phyloP scores from a whole-genome alignment of 2,888 invertebrate genomes.

The Coelopa pilipes region DNA sequence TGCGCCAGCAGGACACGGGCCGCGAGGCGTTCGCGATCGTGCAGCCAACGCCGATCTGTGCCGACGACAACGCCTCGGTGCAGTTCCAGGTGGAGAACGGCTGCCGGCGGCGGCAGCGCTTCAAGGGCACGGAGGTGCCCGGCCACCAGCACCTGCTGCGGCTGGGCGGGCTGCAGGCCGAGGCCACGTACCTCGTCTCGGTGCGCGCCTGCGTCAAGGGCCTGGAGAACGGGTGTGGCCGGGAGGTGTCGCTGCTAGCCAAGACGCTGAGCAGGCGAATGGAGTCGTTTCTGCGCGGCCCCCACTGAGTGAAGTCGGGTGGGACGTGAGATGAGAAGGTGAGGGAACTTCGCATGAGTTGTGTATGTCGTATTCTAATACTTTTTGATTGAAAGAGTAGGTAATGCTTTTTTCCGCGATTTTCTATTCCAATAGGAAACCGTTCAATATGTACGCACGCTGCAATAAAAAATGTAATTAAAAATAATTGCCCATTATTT shows the following conservation, averaged over 20 bases:
- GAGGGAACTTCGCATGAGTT: no score
- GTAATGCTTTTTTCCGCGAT: no score
- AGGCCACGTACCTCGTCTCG: constrained; percentile 53
- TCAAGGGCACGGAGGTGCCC: constrained; percentile 46
- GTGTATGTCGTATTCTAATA: no score
- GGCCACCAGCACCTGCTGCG: constrained; percentile 49
- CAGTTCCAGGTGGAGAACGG: constrained; percentile 49
- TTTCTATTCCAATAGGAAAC: no score
- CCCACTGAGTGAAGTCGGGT: no score
- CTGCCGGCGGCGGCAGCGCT: constrained; percentile 49
- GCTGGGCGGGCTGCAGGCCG: constrained; percentile 46
- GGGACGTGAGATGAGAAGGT: no score
- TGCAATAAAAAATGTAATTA: no score
- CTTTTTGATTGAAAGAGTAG: no score
- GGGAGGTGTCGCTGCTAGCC: constrained; percentile 46
- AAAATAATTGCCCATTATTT: no score
- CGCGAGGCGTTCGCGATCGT: constrained; percentile 44
- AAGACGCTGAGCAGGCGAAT: constrained; percentile 50
- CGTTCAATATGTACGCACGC: no score
- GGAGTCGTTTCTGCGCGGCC: constrained; percentile 33
- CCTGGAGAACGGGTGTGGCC: constrained; percentile 58
- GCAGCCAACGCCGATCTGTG: constrained; percentile 47
- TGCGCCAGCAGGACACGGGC: constrained; percentile 52
- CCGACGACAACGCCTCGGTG: constrained; percentile 41
- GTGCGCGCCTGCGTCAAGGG: constrained; percentile 57